phyloP scores from a whole-genome alignment of 2,888 invertebrate genomes.

The Pimpla rufipes region DNA sequence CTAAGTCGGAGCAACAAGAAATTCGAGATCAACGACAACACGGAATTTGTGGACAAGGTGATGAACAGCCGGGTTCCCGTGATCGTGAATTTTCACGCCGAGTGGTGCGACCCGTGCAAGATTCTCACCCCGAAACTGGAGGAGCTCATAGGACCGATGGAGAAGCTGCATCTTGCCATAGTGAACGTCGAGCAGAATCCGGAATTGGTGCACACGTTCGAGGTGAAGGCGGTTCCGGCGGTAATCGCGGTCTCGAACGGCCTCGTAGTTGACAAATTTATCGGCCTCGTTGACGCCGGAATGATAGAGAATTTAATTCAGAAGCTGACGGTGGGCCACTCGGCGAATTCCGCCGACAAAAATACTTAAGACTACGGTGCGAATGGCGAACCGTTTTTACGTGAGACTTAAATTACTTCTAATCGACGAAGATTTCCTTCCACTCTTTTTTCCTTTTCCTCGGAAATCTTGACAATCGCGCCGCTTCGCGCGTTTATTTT shows the following conservation, averaged over 20 bases:
- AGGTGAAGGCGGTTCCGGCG: constrained; percentile 94
- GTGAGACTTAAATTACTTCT: constrained; percentile 17
- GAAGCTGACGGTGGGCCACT: constrained; percentile 84
- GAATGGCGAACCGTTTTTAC: background rate
- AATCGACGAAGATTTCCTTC: constrained; percentile 31
- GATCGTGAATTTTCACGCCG: constrained; percentile 96
- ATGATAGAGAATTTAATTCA: constrained; percentile 93
- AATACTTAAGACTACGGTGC: constrained; percentile 45
- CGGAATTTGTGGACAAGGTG: constrained; percentile 92
- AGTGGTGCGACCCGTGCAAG: constrained; percentile 96
- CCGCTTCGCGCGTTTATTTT: background rate
- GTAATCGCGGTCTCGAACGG: constrained; percentile 94
- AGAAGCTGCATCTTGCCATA: constrained; percentile 91
- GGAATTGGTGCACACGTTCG: constrained; percentile 93
- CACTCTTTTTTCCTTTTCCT: constrained; percentile 10
- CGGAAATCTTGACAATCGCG: background rate
- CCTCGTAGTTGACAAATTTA: constrained; percentile 94
- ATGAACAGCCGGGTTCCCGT: constrained; percentile 94
- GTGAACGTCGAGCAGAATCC: constrained; percentile 94
- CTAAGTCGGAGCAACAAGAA: constrained; percentile 77
- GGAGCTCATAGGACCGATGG: constrained; percentile 91
- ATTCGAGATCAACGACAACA: constrained; percentile 89
- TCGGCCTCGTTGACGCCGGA: constrained; percentile 93
- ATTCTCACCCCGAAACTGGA: constrained; percentile 94
- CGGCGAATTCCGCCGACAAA: constrained; percentile 60